A percentile compares a stretch with the other conserved stretches of the same genome.
phyloP scores from a whole-genome alignment of 2,888 invertebrate genomes.

The Halocaridina rubra region DNA sequence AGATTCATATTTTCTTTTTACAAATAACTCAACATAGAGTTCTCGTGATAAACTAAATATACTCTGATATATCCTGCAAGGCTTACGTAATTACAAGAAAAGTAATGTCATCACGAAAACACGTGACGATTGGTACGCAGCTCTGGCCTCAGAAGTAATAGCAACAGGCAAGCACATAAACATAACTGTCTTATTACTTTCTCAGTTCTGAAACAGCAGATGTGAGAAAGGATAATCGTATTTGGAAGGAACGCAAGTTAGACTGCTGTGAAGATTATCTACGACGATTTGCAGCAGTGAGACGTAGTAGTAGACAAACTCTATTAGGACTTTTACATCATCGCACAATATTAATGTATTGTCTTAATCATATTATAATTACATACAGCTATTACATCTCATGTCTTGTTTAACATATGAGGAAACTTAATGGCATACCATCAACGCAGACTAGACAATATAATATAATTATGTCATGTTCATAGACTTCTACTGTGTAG shows the following conservation, averaged over 20 bases:
- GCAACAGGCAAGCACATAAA: conserved; percentile 34
- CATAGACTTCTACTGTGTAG: conserved; percentile 42
- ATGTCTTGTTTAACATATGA: not conserved
- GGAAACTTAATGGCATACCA: too few relatives aligned
- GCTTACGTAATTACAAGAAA: conserved; percentile 41
- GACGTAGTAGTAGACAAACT: too few relatives aligned
- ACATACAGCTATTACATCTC: not conserved
- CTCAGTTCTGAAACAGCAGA: not conserved
- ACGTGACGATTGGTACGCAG: conserved; percentile 34
- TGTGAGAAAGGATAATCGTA: too few relatives aligned
- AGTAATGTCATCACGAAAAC: conserved; percentile 39
- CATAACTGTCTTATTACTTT: conserved; percentile 2
- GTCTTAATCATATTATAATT: conserved; percentile 38
- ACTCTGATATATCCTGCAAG: conserved; percentile 34
- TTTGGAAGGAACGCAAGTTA: conserved; percentile 38
- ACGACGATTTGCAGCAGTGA: conserved; percentile 25
- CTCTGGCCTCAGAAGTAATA: conserved; percentile 5
- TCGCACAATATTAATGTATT: conserved; percentile 45
- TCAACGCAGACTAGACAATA: too few relatives aligned
- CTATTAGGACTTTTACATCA: conserved; percentile 30
- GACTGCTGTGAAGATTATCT: conserved; percentile 20
- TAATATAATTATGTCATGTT: not conserved
- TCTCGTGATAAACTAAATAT: not conserved
- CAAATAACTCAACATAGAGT: not conserved
- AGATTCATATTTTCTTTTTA: not conserved